Percentiles rank a stretch among this genome's conserved stretches.
phyloP scores from a whole-genome alignment of 2,797 vertebrate genomes.

The Arrhamphus sclerolepis region DNA sequence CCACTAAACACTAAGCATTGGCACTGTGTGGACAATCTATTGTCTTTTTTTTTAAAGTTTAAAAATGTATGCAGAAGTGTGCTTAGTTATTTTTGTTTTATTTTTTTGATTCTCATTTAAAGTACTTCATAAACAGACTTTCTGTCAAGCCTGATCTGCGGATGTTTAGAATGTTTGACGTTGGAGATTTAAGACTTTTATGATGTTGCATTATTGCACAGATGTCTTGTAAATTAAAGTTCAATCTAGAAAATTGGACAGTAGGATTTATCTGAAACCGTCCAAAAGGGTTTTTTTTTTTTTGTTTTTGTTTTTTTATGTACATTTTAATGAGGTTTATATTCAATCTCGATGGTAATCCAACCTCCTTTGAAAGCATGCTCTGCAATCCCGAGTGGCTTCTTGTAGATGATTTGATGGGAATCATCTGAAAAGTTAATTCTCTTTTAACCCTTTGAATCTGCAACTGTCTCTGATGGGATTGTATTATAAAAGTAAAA shows the following conservation, averaged over 20 bases:
- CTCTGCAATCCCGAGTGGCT: background rate
- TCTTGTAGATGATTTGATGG: background rate
- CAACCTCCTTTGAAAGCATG: background rate
- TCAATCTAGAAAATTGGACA: background rate
- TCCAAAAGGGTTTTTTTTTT: no score
- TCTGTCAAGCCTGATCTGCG: no score
- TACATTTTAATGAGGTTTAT: background rate
- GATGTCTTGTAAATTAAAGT: background rate
- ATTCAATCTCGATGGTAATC: background rate
- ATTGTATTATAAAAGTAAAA: background rate
- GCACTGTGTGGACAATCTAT: no score
- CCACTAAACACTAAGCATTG: background rate
- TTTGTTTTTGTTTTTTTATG: background rate
- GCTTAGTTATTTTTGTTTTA: no score
- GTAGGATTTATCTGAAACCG: background rate
- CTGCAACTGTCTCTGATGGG: slow-evolving; percentile 4
- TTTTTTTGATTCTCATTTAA: no score
- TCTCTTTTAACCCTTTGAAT: slow-evolving; percentile 5
- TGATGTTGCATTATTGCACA: background rate
- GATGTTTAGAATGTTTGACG: no score
- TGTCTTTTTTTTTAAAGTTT: no score
- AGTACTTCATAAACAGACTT: no score
- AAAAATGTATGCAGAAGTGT: no score
- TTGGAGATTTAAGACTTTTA: no score
- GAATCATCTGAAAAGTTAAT: slow-evolving; percentile 1